Base-by-base conservation (phyloP, 2,797 vertebrate species). In the Tachyglossus aculeatus region DNA sequence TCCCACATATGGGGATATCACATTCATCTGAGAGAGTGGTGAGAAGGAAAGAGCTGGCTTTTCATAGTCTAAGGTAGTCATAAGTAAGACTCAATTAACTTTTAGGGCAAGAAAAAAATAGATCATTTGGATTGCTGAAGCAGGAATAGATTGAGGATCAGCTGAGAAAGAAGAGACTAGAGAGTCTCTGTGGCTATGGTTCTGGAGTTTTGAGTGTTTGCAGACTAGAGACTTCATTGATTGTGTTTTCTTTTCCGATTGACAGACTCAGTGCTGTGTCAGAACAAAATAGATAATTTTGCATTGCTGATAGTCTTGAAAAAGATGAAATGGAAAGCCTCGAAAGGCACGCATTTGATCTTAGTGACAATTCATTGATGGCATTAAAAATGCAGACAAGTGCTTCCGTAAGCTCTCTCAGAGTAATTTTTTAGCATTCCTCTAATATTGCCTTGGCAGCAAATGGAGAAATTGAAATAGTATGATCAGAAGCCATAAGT, bases 81-180 rank as follows among this genome's bases (percentile, higher is more conserved):
- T 47, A 70, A 69, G 76, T 57, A 78, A 63, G 62, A 76, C 64
- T 69, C 66, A 64, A 69, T 78, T 41, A 68, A 52, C 45, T 61
- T 52, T 63, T 31, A 80, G 62, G 68, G 64, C 31, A 59, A 60
- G 45, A 63, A 71, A 63, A 71, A 60, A 59, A 71, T 37, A 74
- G 52, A 73, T 78, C 44, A 19, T 41, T 67, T 52, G 39, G 18
- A 61, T 50, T 78, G 66, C 65, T 58, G 32, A 69, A 59, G 68
- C 41, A 74, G 66, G 56, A 41, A 39, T 44, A 51, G 13, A 56
- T 66, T 76, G 78, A 51, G 58, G 12, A 56, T 53, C 53, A 21
- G 36, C 60, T 43, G 24, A 44, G 34, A 48, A 59, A 61, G 59
- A 51, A 0, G 7, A 40, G 29, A 38, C 47, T 52, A 25, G 57